phyloP scores from a whole-genome alignment of 2,113 vertebrate genomes.

The Ammodytes marinus region DNA sequence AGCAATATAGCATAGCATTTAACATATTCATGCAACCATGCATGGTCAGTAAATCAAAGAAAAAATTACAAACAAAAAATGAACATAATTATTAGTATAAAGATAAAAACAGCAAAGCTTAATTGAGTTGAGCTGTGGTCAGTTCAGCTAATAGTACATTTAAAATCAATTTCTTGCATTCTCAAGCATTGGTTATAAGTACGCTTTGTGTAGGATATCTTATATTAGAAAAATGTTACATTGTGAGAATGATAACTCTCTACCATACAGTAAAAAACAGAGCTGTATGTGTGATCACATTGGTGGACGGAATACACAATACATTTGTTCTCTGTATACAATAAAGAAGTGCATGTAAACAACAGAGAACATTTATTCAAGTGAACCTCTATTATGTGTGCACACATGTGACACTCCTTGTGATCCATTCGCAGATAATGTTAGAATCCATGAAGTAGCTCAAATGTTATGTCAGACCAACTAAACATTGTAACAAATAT shows the following conservation, averaged over 20 bases:
- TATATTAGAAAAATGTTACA: neutral
- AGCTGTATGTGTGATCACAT: neutral
- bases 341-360: conserved; percentile 18
- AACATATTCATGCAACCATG: conserved; percentile 17
- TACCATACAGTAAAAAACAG: conserved; percentile 14
- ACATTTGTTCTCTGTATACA: neutral
- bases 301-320: conserved; percentile 4
- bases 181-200: conserved; percentile 26
- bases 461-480: conserved; percentile 40
- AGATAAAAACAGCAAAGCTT: conserved; percentile 13
- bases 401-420: conserved; percentile 10
- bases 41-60: neutral
- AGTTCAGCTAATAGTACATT: conserved; percentile 26
- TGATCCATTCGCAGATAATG: conserved; percentile 29
- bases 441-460: conserved; percentile 37
- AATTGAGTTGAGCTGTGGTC: conserved; percentile 18
- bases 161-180: conserved; percentile 20
- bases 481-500: conserved; percentile 67
- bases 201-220: conserved; percentile 6
- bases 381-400: conserved; percentile 11
- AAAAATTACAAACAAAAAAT: conserved; percentile 5
- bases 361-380: conserved; percentile 9
- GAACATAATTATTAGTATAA: conserved; percentile 13
- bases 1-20: conserved; percentile 8
- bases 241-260: conserved; percentile 33